Conservation (phyloP, 2,888 invertebrate species). For the Eupithecia insigniata region DNA sequence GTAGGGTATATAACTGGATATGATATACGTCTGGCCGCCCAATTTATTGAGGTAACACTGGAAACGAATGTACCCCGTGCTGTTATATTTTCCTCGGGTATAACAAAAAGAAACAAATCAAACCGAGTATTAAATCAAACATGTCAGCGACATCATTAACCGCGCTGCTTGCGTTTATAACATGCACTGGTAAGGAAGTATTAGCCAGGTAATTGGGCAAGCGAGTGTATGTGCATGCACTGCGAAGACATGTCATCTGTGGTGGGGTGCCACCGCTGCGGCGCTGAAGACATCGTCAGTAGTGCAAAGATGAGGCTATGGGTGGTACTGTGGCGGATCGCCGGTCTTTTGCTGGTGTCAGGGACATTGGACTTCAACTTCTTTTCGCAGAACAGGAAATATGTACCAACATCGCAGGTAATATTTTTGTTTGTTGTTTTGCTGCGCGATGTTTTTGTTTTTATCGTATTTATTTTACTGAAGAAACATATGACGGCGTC, state of each 20-base stretch:
- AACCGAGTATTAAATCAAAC: neutral
- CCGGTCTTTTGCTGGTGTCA: constrained; percentile 53
- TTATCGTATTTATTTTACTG: neutral
- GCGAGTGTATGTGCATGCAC: constrained; percentile 3
- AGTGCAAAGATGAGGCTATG: constrained; percentile 67
- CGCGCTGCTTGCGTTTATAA: neutral
- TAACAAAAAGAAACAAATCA: constrained; percentile 1
- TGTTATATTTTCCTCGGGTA: neutral
- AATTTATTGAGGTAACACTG: neutral
- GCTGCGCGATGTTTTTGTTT: neutral
- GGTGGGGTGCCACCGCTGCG: constrained; percentile 23
- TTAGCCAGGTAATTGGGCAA: constrained; percentile 10
- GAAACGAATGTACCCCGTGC: neutral
- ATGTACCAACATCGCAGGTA: constrained; percentile 55
- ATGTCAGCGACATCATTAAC: constrained; percentile 19
- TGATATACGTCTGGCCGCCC: neutral
- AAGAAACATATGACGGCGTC: too few species aligned
- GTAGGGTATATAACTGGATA: too few species aligned
- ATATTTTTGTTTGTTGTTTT: neutral
- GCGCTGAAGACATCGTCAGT: constrained; percentile 47
- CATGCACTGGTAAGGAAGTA: constrained; percentile 31
- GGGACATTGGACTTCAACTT: constrained; percentile 59
- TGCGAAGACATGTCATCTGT: neutral
- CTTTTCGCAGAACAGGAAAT: constrained; percentile 53
- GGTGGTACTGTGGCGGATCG: constrained; percentile 61